A percentile compares a stretch with the other conserved stretches of the same genome.
Evolutionary conservation across 2,113 vertebrate species (phyloP).

Genomic region (Macquaria australasica): DNA sequence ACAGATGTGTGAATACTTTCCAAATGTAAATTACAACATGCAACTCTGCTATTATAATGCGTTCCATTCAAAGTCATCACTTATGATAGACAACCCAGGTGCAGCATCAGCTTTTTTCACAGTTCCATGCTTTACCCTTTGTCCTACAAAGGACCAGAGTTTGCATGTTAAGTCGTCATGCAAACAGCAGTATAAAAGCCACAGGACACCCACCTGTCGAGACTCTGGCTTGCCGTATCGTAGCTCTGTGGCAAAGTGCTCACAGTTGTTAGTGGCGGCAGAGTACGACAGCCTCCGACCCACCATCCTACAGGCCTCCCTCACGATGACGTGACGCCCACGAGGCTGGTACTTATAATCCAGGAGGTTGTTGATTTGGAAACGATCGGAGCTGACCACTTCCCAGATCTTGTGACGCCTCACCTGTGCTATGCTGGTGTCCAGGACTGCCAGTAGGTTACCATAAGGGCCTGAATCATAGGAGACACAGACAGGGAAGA

Average conservation of each 20-base stretch:
- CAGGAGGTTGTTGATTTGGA: conserved; percentile 52
- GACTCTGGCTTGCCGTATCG: conserved; percentile 64
- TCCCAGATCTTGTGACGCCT: conserved; percentile 51
- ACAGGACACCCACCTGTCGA: conserved; percentile 38
- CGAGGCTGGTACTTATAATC: conserved; percentile 36
- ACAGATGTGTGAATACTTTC: no score
- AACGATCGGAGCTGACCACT: not conserved
- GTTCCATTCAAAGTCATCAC: no score
- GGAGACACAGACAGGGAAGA: not conserved
- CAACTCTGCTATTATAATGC: no score
- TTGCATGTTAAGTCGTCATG: not conserved
- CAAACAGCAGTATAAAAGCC: not conserved
- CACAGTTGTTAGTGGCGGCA: conserved; percentile 39
- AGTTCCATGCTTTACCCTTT: no score
- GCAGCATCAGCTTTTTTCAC: no score
- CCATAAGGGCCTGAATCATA: fast-evolving
- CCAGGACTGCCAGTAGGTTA: not conserved
- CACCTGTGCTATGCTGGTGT: not conserved
- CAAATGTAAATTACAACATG: no score
- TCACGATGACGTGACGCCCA: conserved; percentile 15
- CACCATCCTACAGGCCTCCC: conserved; percentile 37
- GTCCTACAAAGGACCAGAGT: no score
- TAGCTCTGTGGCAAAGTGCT: conserved; percentile 64
- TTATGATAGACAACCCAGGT: no score
- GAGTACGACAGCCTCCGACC: conserved; percentile 12